These are phyloP conservation scores for Flexamia atlantica DNA, from an alignment of 2,888 invertebrate species.

Conservation along the genomic window DNA sequence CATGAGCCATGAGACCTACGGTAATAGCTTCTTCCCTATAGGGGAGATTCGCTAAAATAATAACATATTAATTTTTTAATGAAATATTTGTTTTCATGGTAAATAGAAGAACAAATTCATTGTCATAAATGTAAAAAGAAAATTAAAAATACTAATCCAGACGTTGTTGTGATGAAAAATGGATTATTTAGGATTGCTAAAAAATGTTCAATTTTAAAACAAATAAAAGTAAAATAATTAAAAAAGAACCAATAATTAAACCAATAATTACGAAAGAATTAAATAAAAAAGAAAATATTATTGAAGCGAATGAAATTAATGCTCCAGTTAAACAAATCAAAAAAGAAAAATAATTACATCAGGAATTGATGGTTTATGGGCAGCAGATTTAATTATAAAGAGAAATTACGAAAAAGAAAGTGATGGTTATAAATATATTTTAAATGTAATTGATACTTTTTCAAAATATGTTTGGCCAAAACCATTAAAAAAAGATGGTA, in stretches of 20 bases:
- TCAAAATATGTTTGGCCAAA: conserved; percentile 29
- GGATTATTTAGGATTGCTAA: no score
- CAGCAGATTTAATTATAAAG: conserved; percentile 21
- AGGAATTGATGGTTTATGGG: conserved; percentile 7
- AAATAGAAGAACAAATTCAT: not conserved
- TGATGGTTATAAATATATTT: conserved; percentile 10
- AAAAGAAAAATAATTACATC: conserved; percentile 28
- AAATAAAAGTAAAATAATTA: conserved; percentile 6
- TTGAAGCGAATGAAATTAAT: conserved; percentile 19
- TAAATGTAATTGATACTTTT: conserved; percentile 20
- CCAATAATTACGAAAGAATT: not conserved
- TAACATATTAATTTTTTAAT: no score
- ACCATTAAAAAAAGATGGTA: not conserved
- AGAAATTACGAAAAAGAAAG: not conserved
- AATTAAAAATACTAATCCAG: conserved; percentile 5
- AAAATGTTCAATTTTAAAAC: not conserved
- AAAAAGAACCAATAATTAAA: not conserved
- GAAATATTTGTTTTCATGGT: no score
- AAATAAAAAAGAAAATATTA: conserved; percentile 4
- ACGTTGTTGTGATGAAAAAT: not conserved
- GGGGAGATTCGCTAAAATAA: no score
- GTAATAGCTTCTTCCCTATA: no score
- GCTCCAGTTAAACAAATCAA: not conserved
- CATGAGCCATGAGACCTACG: no score
- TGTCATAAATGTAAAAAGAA: conserved; percentile 35